These are phyloP conservation scores for Crematogaster levior DNA, from an alignment of 2,888 invertebrate species.

Conservation along the genomic window DNA sequence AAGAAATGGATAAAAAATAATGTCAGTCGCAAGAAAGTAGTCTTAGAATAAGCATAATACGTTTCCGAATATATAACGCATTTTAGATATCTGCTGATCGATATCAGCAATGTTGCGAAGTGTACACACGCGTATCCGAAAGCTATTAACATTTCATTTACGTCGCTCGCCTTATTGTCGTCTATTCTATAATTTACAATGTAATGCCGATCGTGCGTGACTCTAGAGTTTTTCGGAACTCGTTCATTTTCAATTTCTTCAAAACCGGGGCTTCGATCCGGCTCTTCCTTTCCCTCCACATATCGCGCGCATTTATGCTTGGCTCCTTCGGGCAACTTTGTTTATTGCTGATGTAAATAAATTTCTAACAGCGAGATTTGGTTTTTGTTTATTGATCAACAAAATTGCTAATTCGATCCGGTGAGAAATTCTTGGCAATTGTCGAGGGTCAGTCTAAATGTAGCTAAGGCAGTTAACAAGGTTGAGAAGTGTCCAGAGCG, in stretches of 20 bases:
- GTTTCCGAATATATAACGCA: not conserved
- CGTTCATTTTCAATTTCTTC: conserved; percentile 21
- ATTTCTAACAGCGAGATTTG: not conserved
- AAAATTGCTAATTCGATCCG: conserved; percentile 7
- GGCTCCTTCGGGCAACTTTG: not conserved
- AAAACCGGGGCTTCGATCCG: not conserved
- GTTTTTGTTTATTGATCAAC: conserved; percentile 4
- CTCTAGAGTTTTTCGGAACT: conserved; percentile 35
- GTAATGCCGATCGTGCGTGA: conserved; percentile 38
- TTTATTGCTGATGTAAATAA: conserved; percentile 1
- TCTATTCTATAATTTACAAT: conserved; percentile 19
- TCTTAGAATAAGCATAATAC: not conserved
- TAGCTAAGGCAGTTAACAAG: conserved; percentile 4
- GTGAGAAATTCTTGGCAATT: conserved; percentile 25
- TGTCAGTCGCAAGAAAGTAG: not conserved
- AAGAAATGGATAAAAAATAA: not conserved
- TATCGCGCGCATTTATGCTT: no score
- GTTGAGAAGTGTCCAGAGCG: not conserved
- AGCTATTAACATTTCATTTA: conserved; percentile 27
- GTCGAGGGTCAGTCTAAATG: conserved; percentile 2
- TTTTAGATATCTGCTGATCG: conserved; percentile 28
- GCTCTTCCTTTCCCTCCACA: no score
- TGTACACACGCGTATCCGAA: not conserved
- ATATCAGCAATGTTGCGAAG: not conserved
- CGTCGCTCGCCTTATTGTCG: not conserved